Conservation (phyloP, 2,888 invertebrate genomes). For the Cyclophora punctaria region DNA sequence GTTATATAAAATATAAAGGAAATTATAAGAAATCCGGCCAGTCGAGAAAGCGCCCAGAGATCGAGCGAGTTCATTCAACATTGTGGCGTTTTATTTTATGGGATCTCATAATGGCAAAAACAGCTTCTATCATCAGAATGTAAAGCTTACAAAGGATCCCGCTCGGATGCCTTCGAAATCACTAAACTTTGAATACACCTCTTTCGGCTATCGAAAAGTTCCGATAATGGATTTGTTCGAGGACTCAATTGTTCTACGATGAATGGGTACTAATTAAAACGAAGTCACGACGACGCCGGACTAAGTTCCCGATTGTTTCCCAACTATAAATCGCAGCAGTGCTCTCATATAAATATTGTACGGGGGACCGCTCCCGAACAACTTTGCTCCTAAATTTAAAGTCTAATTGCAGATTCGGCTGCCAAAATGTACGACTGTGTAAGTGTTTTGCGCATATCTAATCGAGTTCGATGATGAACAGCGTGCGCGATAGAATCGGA, state of each 20-base stretch:
- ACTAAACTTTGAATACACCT: slow-evolving; percentile 66
- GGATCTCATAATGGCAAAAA: slow-evolving; percentile 29
- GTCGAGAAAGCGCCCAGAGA: slow-evolving; percentile 2
- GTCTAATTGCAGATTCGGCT: slow-evolving; percentile 51
- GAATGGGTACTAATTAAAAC: slow-evolving; percentile 76
- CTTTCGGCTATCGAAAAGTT: slow-evolving; percentile 73
- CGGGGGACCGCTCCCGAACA: slow-evolving; percentile 33
- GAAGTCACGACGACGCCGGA: slow-evolving; percentile 68
- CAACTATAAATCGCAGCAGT: slow-evolving; percentile 64
- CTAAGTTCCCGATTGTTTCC: slow-evolving; percentile 68
- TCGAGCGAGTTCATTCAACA: slow-evolving; percentile 21
- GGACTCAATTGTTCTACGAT: slow-evolving; percentile 71
- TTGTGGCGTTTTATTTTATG: slow-evolving; percentile 27
- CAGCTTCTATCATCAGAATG: slow-evolving; percentile 34
- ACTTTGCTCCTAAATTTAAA: slow-evolving; percentile 70
- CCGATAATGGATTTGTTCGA: slow-evolving; percentile 71
- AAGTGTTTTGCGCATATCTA: slow-evolving; percentile 19
- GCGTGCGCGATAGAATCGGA: slow-evolving; percentile 32
- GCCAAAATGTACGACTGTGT: slow-evolving; percentile 27
- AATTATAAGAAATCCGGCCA: slow-evolving; percentile 31
- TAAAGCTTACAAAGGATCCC: slow-evolving; percentile 41
- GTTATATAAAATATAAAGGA: slow-evolving; percentile 35
- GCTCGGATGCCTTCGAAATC: slow-evolving; percentile 50
- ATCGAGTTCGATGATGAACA: slow-evolving; percentile 18
- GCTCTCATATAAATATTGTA: slow-evolving; percentile 67